A percentile compares a stretch with the other conserved stretches of the same genome.
Evolutionary conservation across 2,113 vertebrate species (phyloP).

Genomic region (Camelus bactrianus): DNA sequence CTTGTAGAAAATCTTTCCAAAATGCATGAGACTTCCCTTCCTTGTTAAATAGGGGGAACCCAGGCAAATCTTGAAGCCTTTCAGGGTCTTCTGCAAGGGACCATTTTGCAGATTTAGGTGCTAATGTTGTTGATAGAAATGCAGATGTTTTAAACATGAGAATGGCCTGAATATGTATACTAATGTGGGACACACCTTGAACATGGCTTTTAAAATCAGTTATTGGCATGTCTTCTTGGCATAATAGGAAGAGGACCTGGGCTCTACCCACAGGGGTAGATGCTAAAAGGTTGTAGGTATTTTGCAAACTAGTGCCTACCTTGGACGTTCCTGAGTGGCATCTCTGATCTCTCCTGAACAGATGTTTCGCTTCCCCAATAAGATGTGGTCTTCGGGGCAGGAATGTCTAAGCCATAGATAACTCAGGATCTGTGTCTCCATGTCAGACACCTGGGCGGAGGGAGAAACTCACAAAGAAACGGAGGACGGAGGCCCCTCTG

Average conservation of each 20-base stretch:
- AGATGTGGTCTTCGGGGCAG: not conserved
- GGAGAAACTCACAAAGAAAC: not conserved
- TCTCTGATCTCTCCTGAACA: not conserved
- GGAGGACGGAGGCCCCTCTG: constrained; percentile 25
- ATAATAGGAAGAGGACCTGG: not conserved
- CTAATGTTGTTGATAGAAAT: not conserved
- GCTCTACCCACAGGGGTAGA: not conserved
- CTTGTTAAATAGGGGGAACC: not conserved
- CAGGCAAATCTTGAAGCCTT: not conserved
- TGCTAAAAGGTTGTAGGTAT: not conserved
- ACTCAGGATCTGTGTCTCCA: not conserved
- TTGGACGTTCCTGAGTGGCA: not conserved
- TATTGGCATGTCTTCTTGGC: not conserved
- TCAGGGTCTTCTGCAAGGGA: not conserved
- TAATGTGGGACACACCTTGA: not conserved
- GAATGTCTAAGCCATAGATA: not conserved
- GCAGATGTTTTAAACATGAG: not conserved
- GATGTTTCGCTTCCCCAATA: not conserved
- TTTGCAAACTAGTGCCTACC: not conserved
- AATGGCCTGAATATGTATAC: not conserved
- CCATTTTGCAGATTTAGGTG: not conserved
- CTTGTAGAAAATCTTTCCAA: not conserved
- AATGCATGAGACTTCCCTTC: not conserved
- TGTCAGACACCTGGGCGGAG: not conserved
- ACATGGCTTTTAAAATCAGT: not conserved